phyloP scores from a whole-genome alignment of 2,888 invertebrate species.

The Mystacides longicornis region DNA sequence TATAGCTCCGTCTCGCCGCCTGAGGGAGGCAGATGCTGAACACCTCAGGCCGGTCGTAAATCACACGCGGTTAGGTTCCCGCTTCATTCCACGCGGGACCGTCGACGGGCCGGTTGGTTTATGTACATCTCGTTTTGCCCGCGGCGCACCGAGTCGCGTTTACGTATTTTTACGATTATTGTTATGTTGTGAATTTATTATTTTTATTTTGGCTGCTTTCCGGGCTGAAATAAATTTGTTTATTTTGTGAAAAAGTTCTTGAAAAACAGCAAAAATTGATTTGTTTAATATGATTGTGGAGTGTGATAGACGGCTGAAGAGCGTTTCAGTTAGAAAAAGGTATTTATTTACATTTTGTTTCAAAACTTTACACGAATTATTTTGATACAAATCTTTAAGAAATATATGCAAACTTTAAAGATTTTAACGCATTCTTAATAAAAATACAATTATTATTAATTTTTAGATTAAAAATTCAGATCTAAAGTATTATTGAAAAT shows the following conservation, averaged over 20 bases:
- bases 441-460: no score
- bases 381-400: background rate
- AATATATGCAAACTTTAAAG: no score
- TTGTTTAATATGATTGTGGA: conserved; percentile 47
- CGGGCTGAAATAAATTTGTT: no score
- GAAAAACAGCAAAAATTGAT: conserved; percentile 21
- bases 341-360: conserved; percentile 11
- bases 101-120: conserved; percentile 40
- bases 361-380: background rate
- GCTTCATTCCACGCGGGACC: conserved; percentile 52
- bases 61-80: conserved; percentile 34
- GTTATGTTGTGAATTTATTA: conserved; percentile 3
- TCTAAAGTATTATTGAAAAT: no score
- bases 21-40: conserved; percentile 13
- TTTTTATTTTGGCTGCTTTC: no score
- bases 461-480: no score
- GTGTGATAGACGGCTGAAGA: conserved; percentile 34
- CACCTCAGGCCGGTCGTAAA: conserved; percentile 40
- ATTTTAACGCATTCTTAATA: no score
- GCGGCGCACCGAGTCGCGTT: conserved; percentile 8
- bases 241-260: conserved; percentile 7
- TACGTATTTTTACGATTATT: background rate
- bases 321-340: conserved; percentile 22
- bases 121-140: conserved; percentile 9
- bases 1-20: conserved; percentile 10